Evolutionary conservation across 2,113 vertebrate genomes (phyloP).

Genomic region (Rhinolophus sinicus): DNA sequence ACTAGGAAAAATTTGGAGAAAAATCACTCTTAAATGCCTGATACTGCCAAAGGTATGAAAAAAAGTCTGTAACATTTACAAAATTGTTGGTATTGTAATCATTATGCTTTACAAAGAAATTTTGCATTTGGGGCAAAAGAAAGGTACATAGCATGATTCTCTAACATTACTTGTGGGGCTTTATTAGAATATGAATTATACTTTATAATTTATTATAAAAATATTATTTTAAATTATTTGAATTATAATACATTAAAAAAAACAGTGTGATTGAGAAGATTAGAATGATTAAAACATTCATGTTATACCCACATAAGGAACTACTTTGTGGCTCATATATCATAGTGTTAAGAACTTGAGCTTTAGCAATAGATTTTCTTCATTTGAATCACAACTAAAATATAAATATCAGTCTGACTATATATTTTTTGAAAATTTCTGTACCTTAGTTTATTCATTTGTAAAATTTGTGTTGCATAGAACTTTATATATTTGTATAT

Average conservation of each 20-base stretch:
- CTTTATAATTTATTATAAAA: not conserved
- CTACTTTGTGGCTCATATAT: not conserved
- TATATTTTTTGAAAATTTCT: not conserved
- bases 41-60: not conserved
- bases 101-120: not conserved
- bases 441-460: slow-evolving; percentile 2
- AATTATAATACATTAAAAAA: not conserved
- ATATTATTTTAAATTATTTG: not conserved
- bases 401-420: not conserved
- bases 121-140: not conserved
- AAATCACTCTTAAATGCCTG: not conserved
- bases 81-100: not conserved
- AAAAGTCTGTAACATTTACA: not conserved
- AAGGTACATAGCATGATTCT: not conserved
- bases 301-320: not conserved
- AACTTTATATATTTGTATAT: not conserved
- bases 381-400: not conserved
- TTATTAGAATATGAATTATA: not conserved
- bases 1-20: not conserved
- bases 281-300: not conserved
- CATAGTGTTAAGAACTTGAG: not conserved
- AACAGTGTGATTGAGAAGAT: not conserved
- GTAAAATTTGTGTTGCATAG: not conserved
- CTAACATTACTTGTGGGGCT: not conserved
- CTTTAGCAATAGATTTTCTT: not conserved